These are phyloP conservation scores for Limnothrissa miodon DNA, from an alignment of 2,113 vertebrate species.

Conservation along the genomic window DNA sequence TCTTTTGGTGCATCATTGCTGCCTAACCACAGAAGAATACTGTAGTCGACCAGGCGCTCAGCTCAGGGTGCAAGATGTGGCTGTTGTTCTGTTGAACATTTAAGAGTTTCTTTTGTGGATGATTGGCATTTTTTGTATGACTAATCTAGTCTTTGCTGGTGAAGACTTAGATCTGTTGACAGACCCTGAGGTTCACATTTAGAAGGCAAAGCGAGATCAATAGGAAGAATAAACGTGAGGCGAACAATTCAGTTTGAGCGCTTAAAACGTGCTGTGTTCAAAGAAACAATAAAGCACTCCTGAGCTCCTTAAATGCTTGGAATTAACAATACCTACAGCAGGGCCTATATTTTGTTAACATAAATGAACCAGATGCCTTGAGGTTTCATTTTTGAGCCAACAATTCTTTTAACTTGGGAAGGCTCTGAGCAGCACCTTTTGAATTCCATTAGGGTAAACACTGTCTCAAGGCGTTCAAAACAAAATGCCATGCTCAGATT, in stretches of 20 bases:
- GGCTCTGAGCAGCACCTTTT: constrained; percentile 41
- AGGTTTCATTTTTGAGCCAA: constrained; percentile 63
- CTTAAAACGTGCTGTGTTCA: constrained; percentile 48
- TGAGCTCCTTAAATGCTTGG: constrained; percentile 67
- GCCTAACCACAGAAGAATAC: constrained; percentile 37
- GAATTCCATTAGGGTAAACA: constrained; percentile 41
- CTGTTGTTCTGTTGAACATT: constrained; percentile 1
- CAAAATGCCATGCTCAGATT: constrained; percentile 22
- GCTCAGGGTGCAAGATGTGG: background rate
- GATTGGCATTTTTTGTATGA: background rate
- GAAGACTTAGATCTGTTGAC: background rate
- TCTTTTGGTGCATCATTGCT: constrained; percentile 44
- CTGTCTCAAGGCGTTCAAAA: constrained; percentile 34
- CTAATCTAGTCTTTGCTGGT: constrained; percentile 31
- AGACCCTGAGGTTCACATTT: background rate
- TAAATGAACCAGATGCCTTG: constrained; percentile 67
- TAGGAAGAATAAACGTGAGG: constrained; percentile 24
- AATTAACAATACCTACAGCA: constrained; percentile 75
- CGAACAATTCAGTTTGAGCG: constrained; percentile 55
- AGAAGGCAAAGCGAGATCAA: constrained; percentile 40
- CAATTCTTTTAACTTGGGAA: constrained; percentile 47
- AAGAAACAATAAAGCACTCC: constrained; percentile 63
- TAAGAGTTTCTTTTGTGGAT: constrained; percentile 9
- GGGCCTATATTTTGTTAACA: constrained; percentile 65
- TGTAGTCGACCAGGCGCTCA: background rate